Conservation (phyloP, 2,797 vertebrate species). For the Takifugu rubripes region DNA sequence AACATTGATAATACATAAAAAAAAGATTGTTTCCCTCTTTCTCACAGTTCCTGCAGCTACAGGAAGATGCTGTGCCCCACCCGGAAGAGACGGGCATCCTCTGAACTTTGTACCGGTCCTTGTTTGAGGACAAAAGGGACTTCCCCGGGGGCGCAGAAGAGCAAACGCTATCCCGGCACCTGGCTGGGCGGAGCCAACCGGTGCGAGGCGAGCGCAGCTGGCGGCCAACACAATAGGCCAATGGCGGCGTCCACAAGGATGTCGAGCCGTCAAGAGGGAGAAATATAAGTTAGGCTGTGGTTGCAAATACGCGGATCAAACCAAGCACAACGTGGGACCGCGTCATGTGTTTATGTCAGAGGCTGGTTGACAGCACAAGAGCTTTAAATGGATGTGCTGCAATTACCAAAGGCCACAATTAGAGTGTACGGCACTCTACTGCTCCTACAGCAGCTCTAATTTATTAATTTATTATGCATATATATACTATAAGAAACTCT, state of each 20-base stretch:
- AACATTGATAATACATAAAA: too few species aligned
- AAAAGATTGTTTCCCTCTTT: background rate
- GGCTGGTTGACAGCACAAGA: too few species aligned
- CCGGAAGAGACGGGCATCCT: constrained; percentile 60
- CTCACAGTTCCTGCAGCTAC: constrained; percentile 25
- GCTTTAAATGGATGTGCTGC: too few species aligned
- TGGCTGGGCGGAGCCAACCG: constrained; percentile 48
- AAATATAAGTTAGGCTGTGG: background rate
- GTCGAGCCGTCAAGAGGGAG: constrained; percentile 40
- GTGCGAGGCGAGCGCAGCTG: constrained; percentile 19
- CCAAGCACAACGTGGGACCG: too few species aligned
- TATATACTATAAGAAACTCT: too few species aligned
- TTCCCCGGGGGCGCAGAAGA: constrained; percentile 57
- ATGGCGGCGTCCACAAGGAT: constrained; percentile 28
- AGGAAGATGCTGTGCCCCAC: constrained; percentile 59
- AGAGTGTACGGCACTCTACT: background rate
- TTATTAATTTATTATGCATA: too few species aligned
- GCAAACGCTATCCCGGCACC: constrained; percentile 55
- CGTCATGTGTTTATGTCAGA: too few species aligned
- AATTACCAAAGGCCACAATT: too few species aligned
- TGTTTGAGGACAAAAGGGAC: constrained; percentile 59
- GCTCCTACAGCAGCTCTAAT: background rate
- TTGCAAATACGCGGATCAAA: too few species aligned
- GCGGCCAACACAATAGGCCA: constrained; percentile 51
- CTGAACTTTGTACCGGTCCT: constrained; percentile 59